Percentiles rank a stretch among this genome's conserved stretches.
Evolutionary conservation across 2,113 vertebrate species (phyloP).

Genomic region (Typhlomys cinereus): DNA sequence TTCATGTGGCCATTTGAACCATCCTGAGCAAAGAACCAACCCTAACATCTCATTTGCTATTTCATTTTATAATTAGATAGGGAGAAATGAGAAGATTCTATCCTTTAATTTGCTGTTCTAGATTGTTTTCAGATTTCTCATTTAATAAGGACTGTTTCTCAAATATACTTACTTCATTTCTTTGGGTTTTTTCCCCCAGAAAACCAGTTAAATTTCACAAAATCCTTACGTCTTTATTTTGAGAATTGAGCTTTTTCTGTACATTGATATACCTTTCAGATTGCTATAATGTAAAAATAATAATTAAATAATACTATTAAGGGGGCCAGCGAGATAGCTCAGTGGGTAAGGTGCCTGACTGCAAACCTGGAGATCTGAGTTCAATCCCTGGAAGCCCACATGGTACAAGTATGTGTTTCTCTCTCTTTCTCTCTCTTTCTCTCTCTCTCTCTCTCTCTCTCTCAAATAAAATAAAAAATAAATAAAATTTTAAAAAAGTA

Average conservation of each 20-base stretch:
- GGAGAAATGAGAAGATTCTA: background rate
- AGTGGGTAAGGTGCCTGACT: background rate
- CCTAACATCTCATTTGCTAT: background rate
- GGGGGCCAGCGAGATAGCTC: background rate
- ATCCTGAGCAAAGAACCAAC: background rate
- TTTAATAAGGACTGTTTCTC: conserved; percentile 5
- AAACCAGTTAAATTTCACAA: background rate
- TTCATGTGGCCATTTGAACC: background rate
- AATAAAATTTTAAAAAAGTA: no score
- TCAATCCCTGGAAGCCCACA: no score
- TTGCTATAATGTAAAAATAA: background rate
- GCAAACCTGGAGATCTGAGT: no score
- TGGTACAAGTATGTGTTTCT: no score
- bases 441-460: no score
- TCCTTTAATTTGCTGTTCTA: background rate
- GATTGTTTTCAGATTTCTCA: conserved; percentile 30
- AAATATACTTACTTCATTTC: background rate
- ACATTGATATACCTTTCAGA: background rate
- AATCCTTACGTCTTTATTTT: background rate
- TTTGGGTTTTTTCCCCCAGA: background rate
- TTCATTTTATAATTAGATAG: conserved; percentile 38
- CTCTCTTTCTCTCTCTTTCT: no score
- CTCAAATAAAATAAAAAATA: no score
- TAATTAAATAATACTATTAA: background rate
- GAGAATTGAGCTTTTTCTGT: background rate